Percentiles rank a stretch among this genome's conserved stretches.
These are phyloP conservation scores for Arge pagana DNA, from an alignment of 2,888 invertebrate species.

Conservation along the genomic window DNA sequence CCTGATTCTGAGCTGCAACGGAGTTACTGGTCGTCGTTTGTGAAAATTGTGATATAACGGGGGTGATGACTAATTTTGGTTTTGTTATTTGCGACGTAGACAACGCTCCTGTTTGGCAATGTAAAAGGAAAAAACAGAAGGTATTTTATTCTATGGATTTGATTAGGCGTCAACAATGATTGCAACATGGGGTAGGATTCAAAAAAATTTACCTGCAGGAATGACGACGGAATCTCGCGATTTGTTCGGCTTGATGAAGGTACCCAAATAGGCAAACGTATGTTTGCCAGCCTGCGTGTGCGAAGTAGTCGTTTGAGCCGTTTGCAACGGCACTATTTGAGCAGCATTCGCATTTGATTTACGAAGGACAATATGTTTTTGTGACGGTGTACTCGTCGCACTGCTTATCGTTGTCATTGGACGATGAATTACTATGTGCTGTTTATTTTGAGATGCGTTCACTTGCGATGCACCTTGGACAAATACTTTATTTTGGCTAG, in stretches of 20 bases:
- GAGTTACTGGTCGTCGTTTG: constrained; percentile 45
- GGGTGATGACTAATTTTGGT: constrained; percentile 50
- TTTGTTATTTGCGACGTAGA: constrained; percentile 45
- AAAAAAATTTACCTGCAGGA: constrained; percentile 43
- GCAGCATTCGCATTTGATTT: constrained; percentile 50
- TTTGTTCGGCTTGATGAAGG: constrained; percentile 53
- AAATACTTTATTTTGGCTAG: constrained; percentile 49
- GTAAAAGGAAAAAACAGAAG: too few relatives aligned
- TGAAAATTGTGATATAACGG: constrained; percentile 50
- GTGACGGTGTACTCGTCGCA: constrained; percentile 39
- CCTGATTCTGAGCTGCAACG: constrained; percentile 40
- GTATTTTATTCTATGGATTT: too few relatives aligned
- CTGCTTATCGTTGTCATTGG: constrained; percentile 43
- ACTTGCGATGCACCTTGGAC: constrained; percentile 50
- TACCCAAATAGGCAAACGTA: constrained; percentile 54
- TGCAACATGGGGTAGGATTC: too few relatives aligned
- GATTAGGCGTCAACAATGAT: too few relatives aligned
- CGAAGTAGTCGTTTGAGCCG: constrained; percentile 43
- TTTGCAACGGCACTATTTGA: constrained; percentile 52
- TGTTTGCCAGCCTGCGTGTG: constrained; percentile 50
- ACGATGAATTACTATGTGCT: constrained; percentile 49
- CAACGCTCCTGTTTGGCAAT: constrained; percentile 45
- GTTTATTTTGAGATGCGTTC: constrained; percentile 41
- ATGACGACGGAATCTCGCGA: constrained; percentile 51
- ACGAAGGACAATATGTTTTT: constrained; percentile 52